Evolutionary conservation across 1,140 invertebrate species (phyloP).

Genomic region (Coelopa frigida): DNA sequence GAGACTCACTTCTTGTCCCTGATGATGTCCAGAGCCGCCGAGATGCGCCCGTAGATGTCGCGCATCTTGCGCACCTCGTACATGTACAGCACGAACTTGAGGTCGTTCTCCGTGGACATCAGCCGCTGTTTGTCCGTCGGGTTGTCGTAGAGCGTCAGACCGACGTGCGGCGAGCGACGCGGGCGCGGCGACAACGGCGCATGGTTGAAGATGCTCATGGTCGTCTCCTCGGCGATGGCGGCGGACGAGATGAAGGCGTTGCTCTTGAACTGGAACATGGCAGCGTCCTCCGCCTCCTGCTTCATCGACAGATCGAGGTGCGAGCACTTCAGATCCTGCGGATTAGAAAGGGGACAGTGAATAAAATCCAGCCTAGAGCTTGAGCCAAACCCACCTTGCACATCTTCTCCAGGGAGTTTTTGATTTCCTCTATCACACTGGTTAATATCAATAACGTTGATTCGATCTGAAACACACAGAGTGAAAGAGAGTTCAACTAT

Average conservation of each 20-base stretch:
- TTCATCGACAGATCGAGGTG: conserved; percentile 29
- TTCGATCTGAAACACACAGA: conserved; percentile 28
- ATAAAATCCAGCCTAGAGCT: neutral
- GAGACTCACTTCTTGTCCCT: conserved; percentile 33
- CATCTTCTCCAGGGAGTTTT: conserved; percentile 40
- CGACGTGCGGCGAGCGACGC: conserved; percentile 27
- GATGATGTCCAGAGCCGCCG: conserved; percentile 33
- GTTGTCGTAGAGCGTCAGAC: conserved; percentile 31
- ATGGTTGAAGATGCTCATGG: conserved; percentile 13
- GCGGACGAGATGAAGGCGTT: conserved; percentile 16
- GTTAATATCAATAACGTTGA: conserved; percentile 36
- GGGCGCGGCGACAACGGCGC: conserved; percentile 24
- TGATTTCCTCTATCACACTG: conserved; percentile 41
- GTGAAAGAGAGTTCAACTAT: neutral
- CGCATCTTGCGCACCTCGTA: conserved; percentile 39
- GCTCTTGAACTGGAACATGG: conserved; percentile 25
- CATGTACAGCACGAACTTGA: conserved; percentile 40
- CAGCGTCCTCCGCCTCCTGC: conserved; percentile 23
- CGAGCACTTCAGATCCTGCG: conserved; percentile 33
- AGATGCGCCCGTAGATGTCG: conserved; percentile 37
- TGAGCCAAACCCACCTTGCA: conserved; percentile 27
- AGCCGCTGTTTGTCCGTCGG: conserved; percentile 26
- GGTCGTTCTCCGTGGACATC: conserved; percentile 29
- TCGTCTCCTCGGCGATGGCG: conserved; percentile 1
- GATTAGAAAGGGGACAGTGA: neutral